phyloP scores from a whole-genome alignment of 1,140 invertebrate species.

The Drosophila bipectinata region DNA sequence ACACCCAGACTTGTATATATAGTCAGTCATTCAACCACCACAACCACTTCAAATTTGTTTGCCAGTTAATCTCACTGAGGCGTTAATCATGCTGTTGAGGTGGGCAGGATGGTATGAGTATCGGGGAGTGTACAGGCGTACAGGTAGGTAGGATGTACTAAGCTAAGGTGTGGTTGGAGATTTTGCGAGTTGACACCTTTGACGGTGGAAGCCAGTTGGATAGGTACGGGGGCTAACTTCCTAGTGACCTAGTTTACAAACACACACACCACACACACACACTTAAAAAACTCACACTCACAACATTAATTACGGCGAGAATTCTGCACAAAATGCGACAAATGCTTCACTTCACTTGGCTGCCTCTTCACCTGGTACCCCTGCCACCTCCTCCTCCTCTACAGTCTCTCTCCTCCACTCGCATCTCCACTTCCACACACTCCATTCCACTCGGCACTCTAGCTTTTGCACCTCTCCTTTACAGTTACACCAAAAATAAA shows the following conservation, averaged over 20 bases:
- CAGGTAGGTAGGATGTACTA: background rate
- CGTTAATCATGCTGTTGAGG: slow-evolving; percentile 40
- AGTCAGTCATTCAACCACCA: slow-evolving; percentile 1
- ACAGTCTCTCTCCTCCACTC: background rate
- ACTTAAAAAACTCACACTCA: slow-evolving; percentile 27
- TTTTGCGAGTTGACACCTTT: slow-evolving; percentile 49
- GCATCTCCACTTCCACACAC: background rate
- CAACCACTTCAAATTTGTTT: slow-evolving; percentile 44
- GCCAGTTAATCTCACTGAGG: slow-evolving; percentile 46
- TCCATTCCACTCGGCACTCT: background rate
- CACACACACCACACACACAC: slow-evolving; percentile 35
- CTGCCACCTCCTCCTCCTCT: background rate
- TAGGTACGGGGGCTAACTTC: slow-evolving; percentile 51
- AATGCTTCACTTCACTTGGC: slow-evolving; percentile 53
- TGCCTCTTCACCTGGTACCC: slow-evolving; percentile 41
- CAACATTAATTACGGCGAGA: slow-evolving; percentile 69
- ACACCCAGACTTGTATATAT: no score
- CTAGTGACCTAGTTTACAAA: slow-evolving; percentile 70
- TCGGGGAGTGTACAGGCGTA: background rate
- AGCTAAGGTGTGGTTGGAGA: slow-evolving; percentile 43
- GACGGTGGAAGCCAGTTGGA: slow-evolving; percentile 14
- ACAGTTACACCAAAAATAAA: background rate
- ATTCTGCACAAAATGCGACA: slow-evolving; percentile 51
- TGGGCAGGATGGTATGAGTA: background rate
- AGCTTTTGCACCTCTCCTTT: background rate